Conservation (phyloP, 2,113 vertebrate genomes). For the Agapornis roseicollis region DNA sequence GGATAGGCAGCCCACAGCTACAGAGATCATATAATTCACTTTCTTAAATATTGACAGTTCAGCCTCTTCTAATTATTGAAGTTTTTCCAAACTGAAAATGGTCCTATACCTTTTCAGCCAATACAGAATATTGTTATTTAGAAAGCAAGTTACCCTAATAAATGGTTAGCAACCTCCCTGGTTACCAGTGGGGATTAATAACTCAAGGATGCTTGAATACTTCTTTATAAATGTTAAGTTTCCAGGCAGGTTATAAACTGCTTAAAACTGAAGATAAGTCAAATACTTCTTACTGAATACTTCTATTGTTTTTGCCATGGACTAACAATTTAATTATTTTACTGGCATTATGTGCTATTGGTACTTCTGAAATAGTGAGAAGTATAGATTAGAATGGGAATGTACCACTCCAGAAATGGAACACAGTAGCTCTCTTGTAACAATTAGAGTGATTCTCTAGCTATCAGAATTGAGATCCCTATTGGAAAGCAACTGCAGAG, state of each 20-base stretch:
- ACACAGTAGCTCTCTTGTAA: neutral
- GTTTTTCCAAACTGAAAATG: neutral
- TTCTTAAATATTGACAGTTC: neutral
- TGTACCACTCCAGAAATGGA: neutral
- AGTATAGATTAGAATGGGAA: neutral
- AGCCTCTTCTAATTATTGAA: neutral
- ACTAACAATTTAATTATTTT: neutral
- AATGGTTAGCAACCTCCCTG: neutral
- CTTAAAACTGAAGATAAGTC: neutral
- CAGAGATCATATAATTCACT: neutral
- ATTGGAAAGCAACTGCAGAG: neutral
- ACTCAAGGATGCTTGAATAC: neutral
- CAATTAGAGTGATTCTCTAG: neutral
- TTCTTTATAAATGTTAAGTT: neutral
- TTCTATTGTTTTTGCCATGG: neutral
- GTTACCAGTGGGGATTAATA: neutral
- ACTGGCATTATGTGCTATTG: neutral
- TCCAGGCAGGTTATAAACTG: neutral
- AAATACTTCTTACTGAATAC: neutral
- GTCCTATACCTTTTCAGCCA: neutral
- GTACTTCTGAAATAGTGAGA: neutral
- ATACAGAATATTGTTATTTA: neutral
- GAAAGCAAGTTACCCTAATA: neutral
- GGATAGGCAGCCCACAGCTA: neutral
- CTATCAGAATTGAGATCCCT: neutral